Base-by-base conservation (phyloP, 2,113 vertebrate species). In the Stegostoma tigrinum region DNA sequence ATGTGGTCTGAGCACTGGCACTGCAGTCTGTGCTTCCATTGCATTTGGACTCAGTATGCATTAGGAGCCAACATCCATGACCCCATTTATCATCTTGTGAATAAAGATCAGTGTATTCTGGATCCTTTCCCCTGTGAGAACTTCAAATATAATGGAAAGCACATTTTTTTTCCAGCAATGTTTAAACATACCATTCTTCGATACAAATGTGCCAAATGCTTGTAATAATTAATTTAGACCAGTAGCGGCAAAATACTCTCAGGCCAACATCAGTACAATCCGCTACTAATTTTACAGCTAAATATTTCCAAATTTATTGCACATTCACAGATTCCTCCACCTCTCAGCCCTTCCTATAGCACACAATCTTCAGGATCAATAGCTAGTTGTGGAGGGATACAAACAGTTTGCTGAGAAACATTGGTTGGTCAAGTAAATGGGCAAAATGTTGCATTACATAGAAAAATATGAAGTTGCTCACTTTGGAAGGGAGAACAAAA, bases 201-300 rank as follows among this genome's bases (percentile, higher is more conserved):
- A 10, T 38, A 67, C 8, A 91, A 91, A 38, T 67, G 17, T 38
- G n/a, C 6, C 34, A n/a, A 10, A 64, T 38, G 34, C 80, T 80
- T 19, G 21, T 91, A 64, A 34, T 91, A 61, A 66, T 91, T 90
- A 90, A 15, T 91, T 91, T 64, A 91, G 34, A 91, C 89, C n/a
- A 38, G 66, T 14, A n/a, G 52, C 87, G 61, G 87, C 15, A 4
- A 34, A 64, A 64, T 55, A 90, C 15, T 3, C n/a, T 52, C 8
- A 61, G 87, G 27, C 52, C 27, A 90, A 17, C n/a, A 2, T 55
- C 21, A 83, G 38, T 21, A 42, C 17, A 42, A 30, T 52, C 14
- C 1, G 30, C 55, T 89, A 55, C 30, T 91, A 91, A 83, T 19
- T 21, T 83, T 42, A 83, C 89, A 14, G 12, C 30, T 61, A 34